phyloP scores from a whole-genome alignment of 2,797 vertebrate species.

The Rhabdophis nuchalis region DNA sequence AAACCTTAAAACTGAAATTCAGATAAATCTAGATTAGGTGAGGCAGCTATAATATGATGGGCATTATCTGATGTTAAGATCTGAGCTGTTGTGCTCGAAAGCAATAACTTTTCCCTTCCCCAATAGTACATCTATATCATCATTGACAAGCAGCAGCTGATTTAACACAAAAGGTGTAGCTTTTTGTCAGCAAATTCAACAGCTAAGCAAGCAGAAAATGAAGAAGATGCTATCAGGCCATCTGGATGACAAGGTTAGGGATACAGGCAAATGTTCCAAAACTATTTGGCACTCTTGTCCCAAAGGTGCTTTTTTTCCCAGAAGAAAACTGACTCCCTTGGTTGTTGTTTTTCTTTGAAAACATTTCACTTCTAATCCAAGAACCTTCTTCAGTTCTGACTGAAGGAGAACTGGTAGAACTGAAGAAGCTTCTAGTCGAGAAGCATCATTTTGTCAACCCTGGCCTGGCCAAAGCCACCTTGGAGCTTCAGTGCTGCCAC shows the following conservation, averaged over 20 bases:
- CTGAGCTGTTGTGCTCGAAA: background rate
- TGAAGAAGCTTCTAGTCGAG: background rate
- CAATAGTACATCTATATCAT: background rate
- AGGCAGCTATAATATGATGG: background rate
- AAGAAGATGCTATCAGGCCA: rapidly evolving
- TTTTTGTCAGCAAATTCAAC: background rate
- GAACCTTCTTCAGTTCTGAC: background rate
- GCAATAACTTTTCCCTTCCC: background rate
- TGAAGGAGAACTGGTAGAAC: background rate
- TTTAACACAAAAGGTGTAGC: background rate
- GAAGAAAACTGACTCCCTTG: background rate
- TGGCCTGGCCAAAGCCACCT: too few species aligned
- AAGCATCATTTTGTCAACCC: background rate
- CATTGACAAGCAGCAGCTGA: background rate
- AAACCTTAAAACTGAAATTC: background rate
- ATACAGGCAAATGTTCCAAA: background rate
- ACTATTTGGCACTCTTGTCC: slow-evolving; percentile 29
- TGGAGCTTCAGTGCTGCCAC: too few species aligned
- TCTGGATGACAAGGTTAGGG: background rate
- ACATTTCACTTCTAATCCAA: background rate
- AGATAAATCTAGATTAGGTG: background rate
- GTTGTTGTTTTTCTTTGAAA: background rate
- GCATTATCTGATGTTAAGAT: background rate
- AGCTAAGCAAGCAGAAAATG: background rate
- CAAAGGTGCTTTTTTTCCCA: background rate